Conservation (phyloP, 2,888 invertebrate genomes). For the Cotesia congregata region DNA sequence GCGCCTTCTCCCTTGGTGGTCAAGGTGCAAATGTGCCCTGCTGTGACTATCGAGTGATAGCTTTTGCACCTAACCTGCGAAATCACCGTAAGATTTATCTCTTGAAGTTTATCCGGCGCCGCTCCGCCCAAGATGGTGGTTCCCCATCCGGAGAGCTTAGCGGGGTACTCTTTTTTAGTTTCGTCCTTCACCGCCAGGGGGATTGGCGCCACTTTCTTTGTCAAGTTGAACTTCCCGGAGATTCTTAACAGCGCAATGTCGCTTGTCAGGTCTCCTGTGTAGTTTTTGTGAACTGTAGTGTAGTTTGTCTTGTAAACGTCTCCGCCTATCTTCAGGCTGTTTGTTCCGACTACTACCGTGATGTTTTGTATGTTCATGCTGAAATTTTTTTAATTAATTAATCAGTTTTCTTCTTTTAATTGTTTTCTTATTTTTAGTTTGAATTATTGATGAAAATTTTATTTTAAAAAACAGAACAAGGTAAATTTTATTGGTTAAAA, state of each 20-base stretch:
- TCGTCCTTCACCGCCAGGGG: constrained; percentile 65
- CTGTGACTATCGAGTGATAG: constrained; percentile 29
- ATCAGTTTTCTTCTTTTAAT: too few relatives aligned
- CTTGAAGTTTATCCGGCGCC: constrained; percentile 51
- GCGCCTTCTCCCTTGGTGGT: constrained; percentile 58
- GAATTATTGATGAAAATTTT: too few relatives aligned
- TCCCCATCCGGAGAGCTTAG: constrained; percentile 72
- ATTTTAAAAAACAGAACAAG: too few relatives aligned
- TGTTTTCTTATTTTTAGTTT: too few relatives aligned
- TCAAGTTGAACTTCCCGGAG: constrained; percentile 64
- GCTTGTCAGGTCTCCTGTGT: constrained; percentile 65
- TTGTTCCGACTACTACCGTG: constrained; percentile 72
- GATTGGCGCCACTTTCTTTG: constrained; percentile 67
- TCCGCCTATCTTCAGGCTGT: constrained; percentile 70
- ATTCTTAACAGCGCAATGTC: constrained; percentile 72
- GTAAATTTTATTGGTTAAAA: too few relatives aligned
- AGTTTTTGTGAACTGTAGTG: constrained; percentile 70
- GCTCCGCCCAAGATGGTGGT: constrained; percentile 55
- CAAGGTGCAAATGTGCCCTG: constrained; percentile 57
- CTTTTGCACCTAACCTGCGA: constrained; percentile 42
- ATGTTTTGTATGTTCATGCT: constrained; percentile 10
- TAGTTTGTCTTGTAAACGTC: constrained; percentile 65
- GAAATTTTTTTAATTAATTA: neutral
- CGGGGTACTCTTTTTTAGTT: constrained; percentile 56
- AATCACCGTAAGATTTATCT: constrained; percentile 42